Percentiles rank a stretch among this genome's conserved stretches.
These are phyloP conservation scores for Megalurothrips usitatus DNA, from an alignment of 2,888 invertebrate genomes.

Conservation along the genomic window DNA sequence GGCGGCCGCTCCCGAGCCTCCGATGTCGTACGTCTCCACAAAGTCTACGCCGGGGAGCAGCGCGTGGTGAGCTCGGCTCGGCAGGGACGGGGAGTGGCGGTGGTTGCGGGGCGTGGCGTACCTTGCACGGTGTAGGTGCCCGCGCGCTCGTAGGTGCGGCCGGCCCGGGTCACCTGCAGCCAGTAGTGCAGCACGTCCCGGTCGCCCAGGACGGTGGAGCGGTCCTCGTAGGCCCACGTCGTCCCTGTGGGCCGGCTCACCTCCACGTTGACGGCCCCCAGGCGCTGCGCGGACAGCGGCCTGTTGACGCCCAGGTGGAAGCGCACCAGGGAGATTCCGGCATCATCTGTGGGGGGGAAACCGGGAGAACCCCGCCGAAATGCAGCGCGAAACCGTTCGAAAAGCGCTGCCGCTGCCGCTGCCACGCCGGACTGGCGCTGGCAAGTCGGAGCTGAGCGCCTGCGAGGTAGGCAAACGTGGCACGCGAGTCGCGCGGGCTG, in stretches of 20 bases:
- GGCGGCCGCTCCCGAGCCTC: background rate
- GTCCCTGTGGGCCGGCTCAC: background rate
- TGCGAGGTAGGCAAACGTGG: background rate
- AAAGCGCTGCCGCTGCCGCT: background rate
- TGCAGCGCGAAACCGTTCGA: background rate
- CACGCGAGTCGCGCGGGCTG: too few species aligned
- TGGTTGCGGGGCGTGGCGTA: background rate
- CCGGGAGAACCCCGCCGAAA: background rate
- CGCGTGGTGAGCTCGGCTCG: background rate
- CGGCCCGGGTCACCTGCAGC: background rate
- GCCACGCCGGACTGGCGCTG: background rate
- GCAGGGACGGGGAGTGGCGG: background rate
- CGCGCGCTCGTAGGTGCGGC: background rate
- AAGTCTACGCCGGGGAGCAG: background rate
- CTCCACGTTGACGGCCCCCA: conserved; percentile 8
- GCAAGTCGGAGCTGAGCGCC: background rate
- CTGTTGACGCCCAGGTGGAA: conserved; percentile 16
- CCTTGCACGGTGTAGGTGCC: background rate
- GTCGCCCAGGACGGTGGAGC: background rate
- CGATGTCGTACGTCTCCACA: background rate
- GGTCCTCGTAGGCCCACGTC: background rate
- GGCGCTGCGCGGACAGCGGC: conserved; percentile 9
- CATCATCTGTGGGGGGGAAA: background rate
- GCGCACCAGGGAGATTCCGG: background rate
- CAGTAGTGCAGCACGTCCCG: conserved; percentile 4